Evolutionary conservation across 37 sponge, comb jelly and placozoan genomes (phyloP), one percentile per base, ranked within the genome.

Genomic region (Amphimedon queenslandica): DNA sequence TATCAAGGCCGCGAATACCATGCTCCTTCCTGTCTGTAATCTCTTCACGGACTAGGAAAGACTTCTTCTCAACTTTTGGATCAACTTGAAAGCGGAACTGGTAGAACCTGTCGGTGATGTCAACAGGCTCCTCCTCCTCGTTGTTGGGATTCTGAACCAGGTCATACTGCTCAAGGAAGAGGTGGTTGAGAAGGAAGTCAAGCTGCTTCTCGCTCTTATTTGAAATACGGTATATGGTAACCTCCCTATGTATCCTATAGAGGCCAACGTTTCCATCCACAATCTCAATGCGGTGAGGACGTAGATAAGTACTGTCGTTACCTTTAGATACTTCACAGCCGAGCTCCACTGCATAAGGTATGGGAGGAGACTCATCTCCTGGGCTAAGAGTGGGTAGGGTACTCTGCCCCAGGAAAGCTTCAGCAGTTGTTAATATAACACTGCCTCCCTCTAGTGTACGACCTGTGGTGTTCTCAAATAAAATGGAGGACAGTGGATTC

Each of bases 101-200:
- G 58, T 94, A 94, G 47, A 90, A 74, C 11, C 87, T 55, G 47
- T 94, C 95, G 29, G 91, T 94, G 33, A 94, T 94, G 41, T 94
- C 95, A n/a, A 94, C 95, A 20, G 95, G 95, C 51, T 94, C 91
- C 53, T 87, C 91, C 34, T 75, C 75, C 65, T 94, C 95, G 24
- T 80, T 58, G 18, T 74, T 60, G 18, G 79, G 81, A 39, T 80
- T 73, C 47, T 88, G 81, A 11, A 94, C 83, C 6, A 94, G 74
- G 24, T 87, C 88, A 36, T 86, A 90, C n/a, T 80, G 85, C 35
- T 94, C 95, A 25, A 87, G 67, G 66, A 94, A 94, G 40, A 77
- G 58, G 69, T 94, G 95, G 70, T 94, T 90, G 25, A 94, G 88
- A 39, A 94, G 77, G 67, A 94, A 94, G 41, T 94, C 95, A 27